Base-by-base conservation (phyloP, 2,113 vertebrate species). In the Stigmatopora nigra region DNA sequence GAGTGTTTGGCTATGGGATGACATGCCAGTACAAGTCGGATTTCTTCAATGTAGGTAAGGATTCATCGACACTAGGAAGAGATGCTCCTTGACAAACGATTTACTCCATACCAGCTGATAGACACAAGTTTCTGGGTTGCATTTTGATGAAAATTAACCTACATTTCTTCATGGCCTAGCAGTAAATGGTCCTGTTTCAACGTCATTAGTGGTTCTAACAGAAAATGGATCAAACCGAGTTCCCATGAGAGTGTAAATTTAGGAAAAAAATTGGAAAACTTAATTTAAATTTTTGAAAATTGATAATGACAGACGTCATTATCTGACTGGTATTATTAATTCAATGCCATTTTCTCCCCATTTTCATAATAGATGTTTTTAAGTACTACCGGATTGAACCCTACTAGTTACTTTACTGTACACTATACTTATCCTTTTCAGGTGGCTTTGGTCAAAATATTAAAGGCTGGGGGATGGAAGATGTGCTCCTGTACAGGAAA, bases 1-100 rank as follows among this genome's bases (percentile, higher is more conserved):
- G 94, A 86, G 96, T 98, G 78, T 94, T 95, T 76, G 95, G 93
- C 14, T 99, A 97, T 79, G 94, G 95, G 67, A 96, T 96, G 93
- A 96, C 96, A 5, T 99, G 96, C 75, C 96, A 97, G 70, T 98
- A 97, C 73, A 90, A 91, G 70, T 99, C 97, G 22, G 96, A 98
- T 83, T 99, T 97, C 87, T 91, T 98, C 87, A 97, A 98, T 70
- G 94, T 97, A 86, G 97, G 97, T 98, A 90, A 92, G 81, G 44
- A 35, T 15, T 52, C 13, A 56, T 31, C 22, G 25, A 15, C 16
- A 16, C 7, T 36, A 49, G 61, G n/a, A 59, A 35, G 52, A n/a
- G 22, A 57, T 16, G 16, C 16, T 15, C 9, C 10, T 0, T 11
- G 9, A 44, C 31, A 41, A 41, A 41, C 9, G 5, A 41, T 41